A percentile compares a stretch with the other conserved stretches of the same genome.
These are phyloP conservation scores for Thymelicus acteon DNA, from an alignment of 2,888 invertebrate species.

Conservation along the genomic window DNA sequence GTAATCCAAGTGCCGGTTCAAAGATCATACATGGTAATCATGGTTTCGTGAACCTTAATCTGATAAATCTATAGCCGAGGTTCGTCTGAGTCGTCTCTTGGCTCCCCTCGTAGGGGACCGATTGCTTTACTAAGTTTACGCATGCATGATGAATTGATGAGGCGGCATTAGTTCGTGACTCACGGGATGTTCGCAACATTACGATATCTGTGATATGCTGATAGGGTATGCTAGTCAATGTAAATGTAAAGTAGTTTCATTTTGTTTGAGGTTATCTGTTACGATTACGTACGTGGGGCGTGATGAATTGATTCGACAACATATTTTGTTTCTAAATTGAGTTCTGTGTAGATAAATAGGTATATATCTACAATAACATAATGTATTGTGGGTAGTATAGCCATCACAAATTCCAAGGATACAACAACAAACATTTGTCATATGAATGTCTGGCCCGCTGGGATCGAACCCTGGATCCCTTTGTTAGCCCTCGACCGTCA, in stretches of 20 bases:
- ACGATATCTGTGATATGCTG: constrained; percentile 71
- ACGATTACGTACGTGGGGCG: background rate
- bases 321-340: too few species aligned
- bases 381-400: too few species aligned
- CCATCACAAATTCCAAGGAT: too few species aligned
- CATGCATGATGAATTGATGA: constrained; percentile 63
- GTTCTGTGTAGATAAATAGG: too few species aligned
- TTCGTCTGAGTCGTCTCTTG: constrained; percentile 39
- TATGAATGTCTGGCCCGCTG: too few species aligned
- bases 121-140: constrained; percentile 57
- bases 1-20: constrained; percentile 15
- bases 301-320: background rate
- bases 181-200: constrained; percentile 58
- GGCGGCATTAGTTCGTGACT: constrained; percentile 68
- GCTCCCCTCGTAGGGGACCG: constrained; percentile 14
- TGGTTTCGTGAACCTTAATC: constrained; percentile 29
- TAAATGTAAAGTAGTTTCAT: constrained; percentile 31
- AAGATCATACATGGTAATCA: constrained; percentile 23
- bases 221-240: constrained; percentile 44
- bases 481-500: too few species aligned
- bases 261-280: constrained; percentile 1
- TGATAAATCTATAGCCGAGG: constrained; percentile 26
- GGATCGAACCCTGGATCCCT: too few species aligned
- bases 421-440: too few species aligned
- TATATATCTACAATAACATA: too few species aligned